Evolutionary conservation across 2,888 invertebrate genomes (phyloP), one percentile per base, ranked within the genome.

Genomic region (Rhopalosiphum nymphaeae): DNA sequence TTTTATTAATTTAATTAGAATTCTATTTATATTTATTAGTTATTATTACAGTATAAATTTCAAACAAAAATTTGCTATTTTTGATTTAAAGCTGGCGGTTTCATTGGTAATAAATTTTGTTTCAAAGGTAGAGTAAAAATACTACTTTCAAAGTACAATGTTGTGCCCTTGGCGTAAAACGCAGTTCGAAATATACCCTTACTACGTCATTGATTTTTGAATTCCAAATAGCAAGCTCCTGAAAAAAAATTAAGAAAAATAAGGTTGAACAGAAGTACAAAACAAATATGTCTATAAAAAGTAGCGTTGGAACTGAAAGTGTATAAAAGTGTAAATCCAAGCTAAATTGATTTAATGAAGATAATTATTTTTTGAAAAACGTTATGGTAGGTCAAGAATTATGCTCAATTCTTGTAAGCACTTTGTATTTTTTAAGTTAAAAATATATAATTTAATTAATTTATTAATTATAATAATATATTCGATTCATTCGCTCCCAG

Each of bases 381-480:
- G 61, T 94, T 53, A 94, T 92, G 78, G 94, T 85, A 42, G 94
- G 85, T 46, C 92, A 89, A 85, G 86, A 94, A 91, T 94, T 57
- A 7, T 36, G 7, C 36, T 56, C 88, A 36, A 88, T 56, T 88
- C 10, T 56, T 36, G 42, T 88, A 88, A 88, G 56, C 42, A 88
- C 56, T 4, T 29, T 29, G 3, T 61, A 61, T 29, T 61, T 61
- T 61, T 2, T 61, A 10, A 61, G 29, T 61, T 61, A 61, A 61
- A 29, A 61, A 61, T 61, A n/a, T n/a, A n/a, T n/a, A n/a, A n/a
- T n/a, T n/a, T n/a, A n/a, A n/a, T n/a, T n/a, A n/a, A n/a, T n/a
- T n/a, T n/a, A n/a, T n/a, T 61, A 13, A n/a, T 11, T 29, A 61
- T 61, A 61, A 61, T 61, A n/a, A 61, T 61, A 61, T n/a, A 61